Percentiles rank a stretch among this genome's conserved stretches.
Evolutionary conservation across 2,797 vertebrate species (phyloP).

Genomic region (Muraenolepis orangiensis): DNA sequence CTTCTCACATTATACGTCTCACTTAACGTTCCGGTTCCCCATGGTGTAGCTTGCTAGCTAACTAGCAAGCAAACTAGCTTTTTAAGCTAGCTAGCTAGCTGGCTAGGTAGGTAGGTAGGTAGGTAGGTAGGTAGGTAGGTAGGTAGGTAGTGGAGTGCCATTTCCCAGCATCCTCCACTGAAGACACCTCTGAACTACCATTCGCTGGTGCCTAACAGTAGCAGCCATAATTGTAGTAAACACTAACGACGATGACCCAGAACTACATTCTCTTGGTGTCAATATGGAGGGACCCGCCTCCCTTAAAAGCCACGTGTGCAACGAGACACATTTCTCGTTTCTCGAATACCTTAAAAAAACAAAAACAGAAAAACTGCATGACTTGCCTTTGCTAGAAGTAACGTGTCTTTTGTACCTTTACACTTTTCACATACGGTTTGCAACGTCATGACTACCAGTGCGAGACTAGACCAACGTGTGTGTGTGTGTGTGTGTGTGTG

Average conservation of each 20-base stretch:
- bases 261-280: neutral
- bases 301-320: constrained; percentile 8
- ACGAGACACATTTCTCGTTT: constrained; percentile 26
- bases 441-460: neutral
- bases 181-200: constrained; percentile 39
- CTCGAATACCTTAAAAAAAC: constrained; percentile 9
- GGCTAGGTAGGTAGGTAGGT: constrained; percentile 63
- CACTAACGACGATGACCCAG: neutral
- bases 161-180: constrained; percentile 59
- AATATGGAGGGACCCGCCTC: neutral
- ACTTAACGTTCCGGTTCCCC: constrained; percentile 47
- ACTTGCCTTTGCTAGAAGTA: constrained; percentile 28
- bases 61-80: too few species aligned
- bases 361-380: constrained; percentile 38
- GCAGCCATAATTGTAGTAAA: constrained; percentile 53
- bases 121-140: constrained; percentile 53
- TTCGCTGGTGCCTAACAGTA: constrained; percentile 43
- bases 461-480: neutral
- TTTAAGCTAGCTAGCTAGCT: too few species aligned
- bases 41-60: too few species aligned
- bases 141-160: constrained; percentile 70
- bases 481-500: neutral
- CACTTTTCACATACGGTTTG: constrained; percentile 1
- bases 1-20: constrained; percentile 38
- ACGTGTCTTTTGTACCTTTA: constrained; percentile 22